Evolutionary conservation across 2,113 vertebrate species (phyloP).

Genomic region (Gadus macrocephalus): DNA sequence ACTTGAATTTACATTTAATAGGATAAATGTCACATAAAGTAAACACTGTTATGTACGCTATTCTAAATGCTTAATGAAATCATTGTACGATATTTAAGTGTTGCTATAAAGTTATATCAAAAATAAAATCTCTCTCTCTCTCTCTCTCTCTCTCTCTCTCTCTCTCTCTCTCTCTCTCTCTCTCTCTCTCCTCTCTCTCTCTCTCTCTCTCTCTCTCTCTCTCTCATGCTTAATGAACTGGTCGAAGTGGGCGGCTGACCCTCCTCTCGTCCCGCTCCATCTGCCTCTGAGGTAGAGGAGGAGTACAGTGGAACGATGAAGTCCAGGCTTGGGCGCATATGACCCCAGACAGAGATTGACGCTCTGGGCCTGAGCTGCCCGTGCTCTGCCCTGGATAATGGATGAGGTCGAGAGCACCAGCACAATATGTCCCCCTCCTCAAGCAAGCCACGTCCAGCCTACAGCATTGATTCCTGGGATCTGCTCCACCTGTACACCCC

Average conservation of each 20-base stretch:
- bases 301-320: not conserved
- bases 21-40: no score
- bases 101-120: no score
- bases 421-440: conserved; percentile 38
- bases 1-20: no score
- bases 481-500: conserved; percentile 35
- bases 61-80: no score
- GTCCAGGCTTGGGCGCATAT: no score
- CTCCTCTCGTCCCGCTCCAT: conserved; percentile 41
- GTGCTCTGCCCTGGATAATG: conserved; percentile 35
- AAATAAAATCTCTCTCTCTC: no score
- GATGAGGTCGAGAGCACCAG: conserved; percentile 45
- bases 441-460: conserved; percentile 20
- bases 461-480: conserved; percentile 48
- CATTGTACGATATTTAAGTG: no score
- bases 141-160: no score
- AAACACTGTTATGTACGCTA: no score
- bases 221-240: conserved; percentile 16
- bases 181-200: no score
- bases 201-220: no score
- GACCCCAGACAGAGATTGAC: conserved; percentile 29
- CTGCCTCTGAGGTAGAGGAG: conserved; percentile 30
- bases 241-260: conserved; percentile 35
- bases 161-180: no score
- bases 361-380: conserved; percentile 25